Conservation (phyloP, 2,113 vertebrate genomes). For the Peromyscus maniculatus region DNA sequence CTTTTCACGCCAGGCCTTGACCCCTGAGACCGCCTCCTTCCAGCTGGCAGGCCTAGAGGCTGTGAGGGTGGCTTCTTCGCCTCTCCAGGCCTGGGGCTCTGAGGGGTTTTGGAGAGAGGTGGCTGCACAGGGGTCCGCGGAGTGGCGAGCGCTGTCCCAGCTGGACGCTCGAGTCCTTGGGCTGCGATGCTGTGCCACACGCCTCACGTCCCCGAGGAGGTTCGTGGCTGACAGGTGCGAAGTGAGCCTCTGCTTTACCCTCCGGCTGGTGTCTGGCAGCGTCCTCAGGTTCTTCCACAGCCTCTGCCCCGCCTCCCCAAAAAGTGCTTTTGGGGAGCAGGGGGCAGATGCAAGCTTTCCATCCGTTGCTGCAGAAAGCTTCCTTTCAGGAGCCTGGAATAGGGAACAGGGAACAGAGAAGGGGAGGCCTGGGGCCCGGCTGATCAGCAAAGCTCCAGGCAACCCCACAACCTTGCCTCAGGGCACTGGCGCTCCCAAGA, state of each 20-base stretch:
- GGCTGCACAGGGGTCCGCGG: neutral
- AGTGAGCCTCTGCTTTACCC: constrained; percentile 6
- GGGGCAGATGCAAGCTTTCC: neutral
- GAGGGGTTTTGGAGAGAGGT: fast-evolving
- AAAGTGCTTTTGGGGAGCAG: neutral
- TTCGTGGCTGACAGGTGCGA: neutral
- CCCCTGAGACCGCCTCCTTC: fast-evolving
- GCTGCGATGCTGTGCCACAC: neutral
- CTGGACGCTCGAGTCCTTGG: fast-evolving
- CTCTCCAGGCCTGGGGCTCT: neutral
- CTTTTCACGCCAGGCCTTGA: neutral
- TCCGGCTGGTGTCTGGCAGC: neutral
- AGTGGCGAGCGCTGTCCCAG: fast-evolving
- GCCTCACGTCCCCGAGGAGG: neutral
- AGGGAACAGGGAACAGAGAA: neutral
- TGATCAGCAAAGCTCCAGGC: neutral
- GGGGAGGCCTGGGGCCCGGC: neutral
- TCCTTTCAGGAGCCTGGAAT: constrained; percentile 1
- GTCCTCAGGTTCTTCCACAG: constrained; percentile 71
- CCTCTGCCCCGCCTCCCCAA: neutral
- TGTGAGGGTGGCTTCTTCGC: neutral
- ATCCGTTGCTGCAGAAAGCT: too few relatives aligned
- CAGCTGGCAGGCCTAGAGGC: neutral
- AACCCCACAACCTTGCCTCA: neutral
- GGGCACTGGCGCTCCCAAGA: neutral